phyloP scores from a whole-genome alignment of 2,888 invertebrate species.

The Oligia latruncula region DNA sequence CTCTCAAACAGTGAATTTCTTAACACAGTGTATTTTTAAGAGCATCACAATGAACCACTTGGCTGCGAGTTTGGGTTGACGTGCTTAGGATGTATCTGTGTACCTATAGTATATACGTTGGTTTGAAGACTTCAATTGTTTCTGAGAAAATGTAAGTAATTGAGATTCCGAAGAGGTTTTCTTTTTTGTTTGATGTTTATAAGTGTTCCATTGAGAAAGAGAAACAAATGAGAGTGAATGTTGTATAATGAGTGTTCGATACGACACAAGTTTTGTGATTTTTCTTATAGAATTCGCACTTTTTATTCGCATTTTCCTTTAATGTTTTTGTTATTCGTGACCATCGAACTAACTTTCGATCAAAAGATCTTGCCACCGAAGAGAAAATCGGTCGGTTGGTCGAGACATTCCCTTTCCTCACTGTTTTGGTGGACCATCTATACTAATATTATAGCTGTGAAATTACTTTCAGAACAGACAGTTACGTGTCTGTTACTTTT shows the following conservation, averaged over 20 bases:
- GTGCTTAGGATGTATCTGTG: not conserved
- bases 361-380: not conserved
- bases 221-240: not conserved
- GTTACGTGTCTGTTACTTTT: not conserved
- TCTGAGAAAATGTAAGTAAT: not conserved
- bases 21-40: constrained; percentile 62
- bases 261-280: not conserved
- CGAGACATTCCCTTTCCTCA: not conserved
- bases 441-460: not conserved
- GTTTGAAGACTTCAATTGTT: constrained; percentile 25
- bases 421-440: not conserved
- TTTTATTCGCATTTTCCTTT: not conserved
- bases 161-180: not conserved
- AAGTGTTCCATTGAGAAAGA: not conserved
- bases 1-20: constrained; percentile 43
- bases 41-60: constrained; percentile 39
- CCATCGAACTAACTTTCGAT: not conserved
- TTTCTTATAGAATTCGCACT: not conserved
- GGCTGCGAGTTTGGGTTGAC: constrained; percentile 14
- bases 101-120: constrained; percentile 10
- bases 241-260: not conserved
- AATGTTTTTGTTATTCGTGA: not conserved
- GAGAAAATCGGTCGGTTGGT: not conserved
- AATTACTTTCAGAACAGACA: no score
- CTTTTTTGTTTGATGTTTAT: not conserved